Base-by-base conservation (phyloP, 2,113 vertebrate genomes). In the Sylvilagus bachmani region DNA sequence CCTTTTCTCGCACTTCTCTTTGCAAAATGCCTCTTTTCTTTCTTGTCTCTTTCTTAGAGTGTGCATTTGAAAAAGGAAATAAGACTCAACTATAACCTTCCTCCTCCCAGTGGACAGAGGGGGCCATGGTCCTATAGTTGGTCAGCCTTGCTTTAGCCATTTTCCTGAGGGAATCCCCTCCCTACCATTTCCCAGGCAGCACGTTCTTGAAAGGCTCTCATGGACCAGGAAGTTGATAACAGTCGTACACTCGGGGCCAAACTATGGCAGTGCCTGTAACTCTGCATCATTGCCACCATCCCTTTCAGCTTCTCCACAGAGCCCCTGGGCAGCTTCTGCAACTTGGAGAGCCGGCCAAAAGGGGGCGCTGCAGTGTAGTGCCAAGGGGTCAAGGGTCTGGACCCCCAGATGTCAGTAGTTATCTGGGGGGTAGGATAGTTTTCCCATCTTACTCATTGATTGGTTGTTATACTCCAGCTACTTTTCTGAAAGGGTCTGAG, bases 21-120 rank as follows among this genome's bases (percentile, higher is more conserved):
- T 90, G 80, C 94, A 93, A 86, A 78, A 22, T 31, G 90, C 55
- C 62, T 92, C 71, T 96, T 75, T 89, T 49, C 82, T 89, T 94
- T 86, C 69, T 93, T 86, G 27, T 86, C 82, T 94, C 64, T 86
- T 80, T 71, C 82, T 97, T 79, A 81, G 79, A 78, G 69, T 69
- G 58, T 81, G 21, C 25, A n/a, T 29, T 22, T 19, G 31, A 67
- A 86, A 79, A 87, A 74, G 62, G 33, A 85, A 70, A 64, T 2
- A 44, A 53, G 38, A 8, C 19, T 90, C 66, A 69, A n/a, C 16
- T 85, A 27, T 29, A 81, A 49, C 86, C 24, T 78, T 58, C 33
- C 67, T 80, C 62, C 84, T 89, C 64, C 81, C 77, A 36, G 73
- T 55, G n/a, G 38, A 73, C 58, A 84, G 77, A 94, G 5, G 91